phyloP scores from a whole-genome alignment of 2,113 vertebrate genomes.

The Cavia aperea region DNA sequence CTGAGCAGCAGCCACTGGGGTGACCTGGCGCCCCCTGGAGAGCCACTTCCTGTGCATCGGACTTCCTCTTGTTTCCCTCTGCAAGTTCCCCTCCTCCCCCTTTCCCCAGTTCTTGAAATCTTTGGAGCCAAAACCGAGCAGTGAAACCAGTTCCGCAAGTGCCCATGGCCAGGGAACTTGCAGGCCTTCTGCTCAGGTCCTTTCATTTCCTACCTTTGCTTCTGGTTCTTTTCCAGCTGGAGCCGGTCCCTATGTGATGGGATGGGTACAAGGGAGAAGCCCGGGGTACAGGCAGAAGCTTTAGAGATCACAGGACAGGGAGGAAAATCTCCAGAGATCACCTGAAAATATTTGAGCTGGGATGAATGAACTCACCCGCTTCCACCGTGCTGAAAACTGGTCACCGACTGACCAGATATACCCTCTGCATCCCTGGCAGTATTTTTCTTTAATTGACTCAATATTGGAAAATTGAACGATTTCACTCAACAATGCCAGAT shows the following conservation, averaged over 20 bases:
- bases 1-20: not conserved
- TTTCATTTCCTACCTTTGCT: not conserved
- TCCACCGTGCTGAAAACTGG: not conserved
- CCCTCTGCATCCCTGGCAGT: not conserved
- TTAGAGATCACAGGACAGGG: not conserved
- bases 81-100: fast-evolving
- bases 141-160: not conserved
- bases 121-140: not conserved
- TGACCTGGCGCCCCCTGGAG: not conserved
- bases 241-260: not conserved
- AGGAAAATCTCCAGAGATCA: not conserved
- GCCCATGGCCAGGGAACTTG: not conserved
- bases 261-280: not conserved
- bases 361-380: not conserved
- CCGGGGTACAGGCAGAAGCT: not conserved
- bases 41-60: not conserved
- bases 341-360: not conserved
- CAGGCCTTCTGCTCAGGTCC: not conserved
- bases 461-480: not conserved
- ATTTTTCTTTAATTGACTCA: not conserved
- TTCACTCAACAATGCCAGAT: not conserved
- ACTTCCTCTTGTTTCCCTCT: fast-evolving
- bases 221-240: not conserved
- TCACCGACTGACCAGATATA: not conserved
- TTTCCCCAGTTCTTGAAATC: too few relatives aligned